Evolutionary conservation across 2,113 vertebrate genomes (phyloP), one percentile per base, ranked within the genome.

Genomic region (Nibea albiflora): DNA sequence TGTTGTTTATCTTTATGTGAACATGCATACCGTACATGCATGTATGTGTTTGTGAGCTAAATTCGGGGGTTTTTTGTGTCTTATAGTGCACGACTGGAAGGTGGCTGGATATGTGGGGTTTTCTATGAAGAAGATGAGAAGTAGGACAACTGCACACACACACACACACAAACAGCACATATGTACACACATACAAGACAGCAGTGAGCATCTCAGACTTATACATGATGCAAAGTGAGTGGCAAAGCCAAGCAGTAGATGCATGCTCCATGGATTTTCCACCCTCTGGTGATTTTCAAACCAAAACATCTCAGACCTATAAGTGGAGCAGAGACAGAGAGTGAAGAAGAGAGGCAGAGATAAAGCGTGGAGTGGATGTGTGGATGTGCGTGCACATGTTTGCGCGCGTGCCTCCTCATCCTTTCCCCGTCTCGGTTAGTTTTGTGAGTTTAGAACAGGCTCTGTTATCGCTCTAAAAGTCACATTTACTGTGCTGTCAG

Each of bases 171-270:
- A 24, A 47, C 52, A 75, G 70, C 63, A 61, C 44, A 35, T 8
- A 35, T 8, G 7, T 58, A 73, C 63, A 61, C 64, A 53, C 72
- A 78, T 46, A 72, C 70, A 58, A 39, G 46, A n/a, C 57, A 24
- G 63, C 85, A 73, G 54, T 12, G 61, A 89, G 50, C 52, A 72
- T 85, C 76, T 84, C 64, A 24, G 60, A 77, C 74, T 80, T 77
- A 66, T 54, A 76, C 80, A 78, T 86, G 86, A 89, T 90, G 90
- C 76, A 90, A 83, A 88, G 35, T 62, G 81, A 89, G 81, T 62
- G 73, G 82, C 62, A 79, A 81, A 86, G 71, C 73, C 76, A 54
- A 63, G 78, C 78, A 76, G 63, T 49, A 76, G 65, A 88, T 76
- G 54, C 78, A 73, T 58, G 69, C 76, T 86, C 46, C 62, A 53